phyloP scores from a whole-genome alignment of 2,113 vertebrate genomes.

The Oreochromis spilurus region DNA sequence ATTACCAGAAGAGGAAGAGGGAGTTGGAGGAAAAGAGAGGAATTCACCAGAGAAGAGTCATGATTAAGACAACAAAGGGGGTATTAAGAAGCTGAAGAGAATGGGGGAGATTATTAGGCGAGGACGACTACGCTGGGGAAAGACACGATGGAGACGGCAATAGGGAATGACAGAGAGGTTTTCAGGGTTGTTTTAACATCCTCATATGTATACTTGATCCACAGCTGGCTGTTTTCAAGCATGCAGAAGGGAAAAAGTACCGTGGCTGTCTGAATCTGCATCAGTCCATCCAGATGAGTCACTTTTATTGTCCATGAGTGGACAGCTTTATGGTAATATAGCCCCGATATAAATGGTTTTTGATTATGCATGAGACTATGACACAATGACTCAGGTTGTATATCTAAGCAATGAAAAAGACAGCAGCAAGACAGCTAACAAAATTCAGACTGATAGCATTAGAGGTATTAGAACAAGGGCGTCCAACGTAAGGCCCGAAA shows the following conservation, averaged over 20 bases:
- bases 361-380: not conserved
- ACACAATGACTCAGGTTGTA: not conserved
- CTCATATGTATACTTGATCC: not conserved
- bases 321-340: not conserved
- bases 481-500: not conserved
- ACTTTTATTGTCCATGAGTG: not conserved
- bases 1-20: not conserved
- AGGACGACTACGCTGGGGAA: not conserved
- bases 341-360: not conserved
- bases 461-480: not conserved
- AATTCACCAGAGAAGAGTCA: constrained; percentile 1
- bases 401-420: not conserved
- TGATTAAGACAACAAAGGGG: constrained; percentile 45
- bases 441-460: not conserved
- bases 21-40: not conserved
- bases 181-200: constrained; percentile 6
- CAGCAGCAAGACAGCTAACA: not conserved
- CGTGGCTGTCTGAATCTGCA: not conserved
- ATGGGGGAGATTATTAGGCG: not conserved
- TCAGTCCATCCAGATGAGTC: constrained; percentile 8
- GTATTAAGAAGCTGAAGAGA: not conserved
- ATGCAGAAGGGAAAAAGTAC: not conserved
- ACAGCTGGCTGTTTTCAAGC: not conserved
- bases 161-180: not conserved
- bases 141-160: constrained; percentile 5